phyloP scores from a whole-genome alignment of 2,797 vertebrate genomes.

The Clarias fuscus region DNA sequence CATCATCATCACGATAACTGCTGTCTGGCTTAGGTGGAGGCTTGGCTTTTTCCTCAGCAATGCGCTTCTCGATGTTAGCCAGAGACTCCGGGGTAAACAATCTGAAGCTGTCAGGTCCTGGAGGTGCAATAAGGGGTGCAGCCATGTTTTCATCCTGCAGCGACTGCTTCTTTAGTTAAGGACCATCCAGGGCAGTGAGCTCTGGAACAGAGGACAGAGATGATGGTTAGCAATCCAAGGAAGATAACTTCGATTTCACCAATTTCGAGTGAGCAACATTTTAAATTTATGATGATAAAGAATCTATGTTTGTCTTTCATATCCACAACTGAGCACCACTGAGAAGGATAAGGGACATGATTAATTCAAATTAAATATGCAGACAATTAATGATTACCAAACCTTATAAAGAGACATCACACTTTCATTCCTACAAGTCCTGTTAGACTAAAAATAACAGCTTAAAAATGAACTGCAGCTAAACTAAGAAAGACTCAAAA shows the following conservation, averaged over 20 bases:
- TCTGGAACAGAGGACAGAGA: slow-evolving; percentile 65
- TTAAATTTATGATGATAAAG: not conserved
- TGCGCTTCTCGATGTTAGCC: slow-evolving; percentile 92
- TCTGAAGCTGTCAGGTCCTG: slow-evolving; percentile 97
- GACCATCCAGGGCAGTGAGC: slow-evolving; percentile 83
- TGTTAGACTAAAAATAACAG: slow-evolving; percentile 42
- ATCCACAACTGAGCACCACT: not conserved
- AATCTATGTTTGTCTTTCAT: not conserved
- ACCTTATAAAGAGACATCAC: not conserved
- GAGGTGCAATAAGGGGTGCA: slow-evolving; percentile 94
- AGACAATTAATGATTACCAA: not conserved
- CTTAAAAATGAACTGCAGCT: slow-evolving; percentile 43
- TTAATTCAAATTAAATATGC: not conserved
- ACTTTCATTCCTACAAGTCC: slow-evolving; percentile 6
- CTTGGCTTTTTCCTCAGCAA: slow-evolving; percentile 92
- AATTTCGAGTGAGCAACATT: not conserved
- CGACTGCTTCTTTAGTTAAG: slow-evolving; percentile 83
- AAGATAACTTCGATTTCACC: not conserved
- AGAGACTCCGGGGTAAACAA: slow-evolving; percentile 93
- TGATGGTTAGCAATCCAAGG: not conserved
- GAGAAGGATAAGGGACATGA: not conserved
- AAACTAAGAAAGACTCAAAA: slow-evolving; percentile 48
- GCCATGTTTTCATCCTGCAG: slow-evolving; percentile 99
- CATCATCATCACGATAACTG: slow-evolving; percentile 96
- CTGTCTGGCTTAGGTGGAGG: slow-evolving; percentile 93